phyloP scores from a whole-genome alignment of 2,113 vertebrate genomes.

The Aegotheles bennettii region DNA sequence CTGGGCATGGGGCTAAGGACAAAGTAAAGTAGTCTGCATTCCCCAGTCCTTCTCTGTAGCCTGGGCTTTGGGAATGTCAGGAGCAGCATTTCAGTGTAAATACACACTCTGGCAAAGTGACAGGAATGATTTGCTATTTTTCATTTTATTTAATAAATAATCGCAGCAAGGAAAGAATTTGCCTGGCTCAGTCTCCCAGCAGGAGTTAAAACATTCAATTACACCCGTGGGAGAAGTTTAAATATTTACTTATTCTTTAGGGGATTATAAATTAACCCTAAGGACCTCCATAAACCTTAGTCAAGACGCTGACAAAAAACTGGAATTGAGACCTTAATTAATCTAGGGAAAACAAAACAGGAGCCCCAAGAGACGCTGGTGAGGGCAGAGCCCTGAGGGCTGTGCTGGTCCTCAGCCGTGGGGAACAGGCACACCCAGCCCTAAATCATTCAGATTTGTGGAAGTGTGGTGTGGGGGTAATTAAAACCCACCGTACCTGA shows the following conservation, averaged over 20 bases:
- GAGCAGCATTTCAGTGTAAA: background rate
- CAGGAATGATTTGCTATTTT: background rate
- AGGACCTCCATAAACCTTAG: constrained; percentile 19
- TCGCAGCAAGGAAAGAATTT: background rate
- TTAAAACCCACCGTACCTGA: background rate
- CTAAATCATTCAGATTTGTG: background rate
- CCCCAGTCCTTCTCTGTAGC: background rate
- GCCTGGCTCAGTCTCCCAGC: background rate
- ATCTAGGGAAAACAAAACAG: background rate
- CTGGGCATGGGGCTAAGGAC: too few relatives aligned
- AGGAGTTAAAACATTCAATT: constrained; percentile 38
- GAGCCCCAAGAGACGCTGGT: background rate
- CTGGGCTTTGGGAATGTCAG: background rate
- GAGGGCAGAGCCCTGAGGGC: background rate
- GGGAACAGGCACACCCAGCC: background rate
- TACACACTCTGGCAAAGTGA: background rate
- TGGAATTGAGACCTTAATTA: constrained; percentile 1
- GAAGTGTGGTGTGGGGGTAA: background rate
- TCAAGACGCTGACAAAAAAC: constrained; percentile 4
- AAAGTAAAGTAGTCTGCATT: fast-evolving
- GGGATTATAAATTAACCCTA: constrained; percentile 35
- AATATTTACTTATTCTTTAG: constrained; percentile 53
- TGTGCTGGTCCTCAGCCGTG: background rate
- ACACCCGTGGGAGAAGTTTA: constrained; percentile 1
- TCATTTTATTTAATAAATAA: constrained; percentile 17